Conservation (phyloP, 2,113 vertebrate species). For the Marmota flaviventris region DNA sequence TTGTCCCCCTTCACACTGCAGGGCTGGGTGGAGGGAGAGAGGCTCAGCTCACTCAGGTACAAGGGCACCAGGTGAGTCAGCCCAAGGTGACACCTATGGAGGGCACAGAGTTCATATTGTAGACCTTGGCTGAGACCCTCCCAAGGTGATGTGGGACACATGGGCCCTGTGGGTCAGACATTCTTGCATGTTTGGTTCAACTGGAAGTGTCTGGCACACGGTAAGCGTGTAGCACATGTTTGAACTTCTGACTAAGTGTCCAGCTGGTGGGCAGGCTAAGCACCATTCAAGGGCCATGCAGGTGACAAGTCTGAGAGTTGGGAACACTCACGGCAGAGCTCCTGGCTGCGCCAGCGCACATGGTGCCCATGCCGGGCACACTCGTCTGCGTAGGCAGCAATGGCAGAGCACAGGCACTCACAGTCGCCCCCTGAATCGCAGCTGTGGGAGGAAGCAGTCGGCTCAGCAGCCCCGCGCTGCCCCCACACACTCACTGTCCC, state of each 20-base stretch:
- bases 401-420: constrained; percentile 95
- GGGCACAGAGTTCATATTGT: fast-evolving
- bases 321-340: constrained; percentile 92
- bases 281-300: neutral
- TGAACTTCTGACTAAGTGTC: neutral
- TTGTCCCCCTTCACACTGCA: constrained; percentile 94
- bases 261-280: neutral
- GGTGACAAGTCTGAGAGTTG: fast-evolving
- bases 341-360: constrained; percentile 94
- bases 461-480: fast-evolving
- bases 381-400: constrained; percentile 93
- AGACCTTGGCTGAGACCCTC: neutral
- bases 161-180: neutral
- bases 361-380: constrained; percentile 89
- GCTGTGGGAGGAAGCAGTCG: constrained; percentile 53
- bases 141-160: neutral
- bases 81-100: neutral
- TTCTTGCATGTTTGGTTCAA: neutral
- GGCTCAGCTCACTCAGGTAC: neutral
- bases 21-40: constrained; percentile 85
- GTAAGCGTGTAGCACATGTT: neutral
- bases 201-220: neutral
- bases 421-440: constrained; percentile 94
- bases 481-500: fast-evolving
- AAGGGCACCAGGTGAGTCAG: neutral